These are phyloP conservation scores for Dryobates pubescens DNA, from an alignment of 2,797 vertebrate species.

Conservation along the genomic window DNA sequence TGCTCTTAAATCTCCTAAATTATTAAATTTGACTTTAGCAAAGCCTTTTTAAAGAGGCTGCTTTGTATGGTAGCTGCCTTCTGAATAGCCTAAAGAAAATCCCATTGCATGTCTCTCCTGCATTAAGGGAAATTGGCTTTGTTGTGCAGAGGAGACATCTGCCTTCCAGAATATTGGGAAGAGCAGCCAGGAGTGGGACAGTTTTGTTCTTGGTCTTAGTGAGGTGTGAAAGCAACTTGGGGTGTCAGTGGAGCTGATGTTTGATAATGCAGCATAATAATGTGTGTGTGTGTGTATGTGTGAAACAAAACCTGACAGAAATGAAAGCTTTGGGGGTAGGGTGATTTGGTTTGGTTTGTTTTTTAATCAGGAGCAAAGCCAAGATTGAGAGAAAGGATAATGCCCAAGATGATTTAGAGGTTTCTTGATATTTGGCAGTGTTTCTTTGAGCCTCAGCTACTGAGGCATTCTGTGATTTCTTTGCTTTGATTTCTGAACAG, in stretches of 20 bases:
- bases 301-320: not conserved
- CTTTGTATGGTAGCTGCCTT: slow-evolving; percentile 17
- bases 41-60: slow-evolving; percentile 28
- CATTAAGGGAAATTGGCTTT: not conserved
- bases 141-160: not conserved
- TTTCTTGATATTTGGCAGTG: not conserved
- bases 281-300: not conserved
- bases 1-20: slow-evolving; percentile 55
- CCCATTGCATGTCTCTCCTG: not conserved
- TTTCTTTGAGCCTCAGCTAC: not conserved
- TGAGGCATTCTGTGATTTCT: not conserved
- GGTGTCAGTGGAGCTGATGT: not conserved
- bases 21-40: slow-evolving; percentile 37
- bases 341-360: not conserved
- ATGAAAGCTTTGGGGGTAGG: not conserved
- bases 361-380: not conserved
- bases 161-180: not conserved
- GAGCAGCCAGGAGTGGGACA: not conserved
- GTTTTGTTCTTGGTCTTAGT: not conserved
- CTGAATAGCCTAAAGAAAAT: slow-evolving; percentile 34
- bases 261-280: not conserved
- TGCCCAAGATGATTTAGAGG: not conserved
- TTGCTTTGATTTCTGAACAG: not conserved
- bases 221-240: not conserved
- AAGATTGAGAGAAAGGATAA: not conserved